Conservation (phyloP, 2,888 invertebrate species). For the Tortrix viridana region DNA sequence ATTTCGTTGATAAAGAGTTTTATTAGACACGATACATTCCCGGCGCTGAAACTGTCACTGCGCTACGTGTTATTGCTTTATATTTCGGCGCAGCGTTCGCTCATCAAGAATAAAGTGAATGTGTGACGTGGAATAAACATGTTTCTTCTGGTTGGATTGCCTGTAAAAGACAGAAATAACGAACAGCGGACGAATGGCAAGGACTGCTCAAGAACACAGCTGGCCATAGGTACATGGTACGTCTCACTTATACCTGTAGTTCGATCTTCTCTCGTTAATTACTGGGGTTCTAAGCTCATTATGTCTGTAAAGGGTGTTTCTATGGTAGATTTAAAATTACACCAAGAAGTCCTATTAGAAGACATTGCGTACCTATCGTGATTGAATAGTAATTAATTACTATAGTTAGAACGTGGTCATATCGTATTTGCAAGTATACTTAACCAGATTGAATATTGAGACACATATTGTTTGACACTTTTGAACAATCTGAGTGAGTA, state of each 20-base stretch:
- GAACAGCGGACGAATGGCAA: slow-evolving; percentile 16
- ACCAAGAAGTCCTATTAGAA: no score
- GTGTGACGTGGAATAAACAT: slow-evolving; percentile 23
- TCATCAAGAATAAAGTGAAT: slow-evolving; percentile 22
- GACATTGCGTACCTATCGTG: no score
- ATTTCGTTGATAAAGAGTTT: slow-evolving; percentile 13
- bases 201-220: slow-evolving; percentile 4
- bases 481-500: no score
- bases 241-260: slow-evolving; percentile 1
- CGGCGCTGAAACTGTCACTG: slow-evolving; percentile 7
- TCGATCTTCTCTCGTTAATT: not conserved
- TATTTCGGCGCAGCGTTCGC: slow-evolving; percentile 18
- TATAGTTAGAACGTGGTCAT: no score
- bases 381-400: no score
- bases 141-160: slow-evolving; percentile 17
- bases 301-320: no score
- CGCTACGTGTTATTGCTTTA: slow-evolving; percentile 20
- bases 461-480: no score
- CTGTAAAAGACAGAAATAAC: slow-evolving; percentile 18
- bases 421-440: no score
- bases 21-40: slow-evolving; percentile 21
- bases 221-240: slow-evolving; percentile 6
- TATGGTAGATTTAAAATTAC: no score
- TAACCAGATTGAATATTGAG: no score
- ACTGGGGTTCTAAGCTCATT: not conserved